Evolutionary conservation across 2,888 invertebrate species (phyloP).

Genomic region (Mayetiola destructor): DNA sequence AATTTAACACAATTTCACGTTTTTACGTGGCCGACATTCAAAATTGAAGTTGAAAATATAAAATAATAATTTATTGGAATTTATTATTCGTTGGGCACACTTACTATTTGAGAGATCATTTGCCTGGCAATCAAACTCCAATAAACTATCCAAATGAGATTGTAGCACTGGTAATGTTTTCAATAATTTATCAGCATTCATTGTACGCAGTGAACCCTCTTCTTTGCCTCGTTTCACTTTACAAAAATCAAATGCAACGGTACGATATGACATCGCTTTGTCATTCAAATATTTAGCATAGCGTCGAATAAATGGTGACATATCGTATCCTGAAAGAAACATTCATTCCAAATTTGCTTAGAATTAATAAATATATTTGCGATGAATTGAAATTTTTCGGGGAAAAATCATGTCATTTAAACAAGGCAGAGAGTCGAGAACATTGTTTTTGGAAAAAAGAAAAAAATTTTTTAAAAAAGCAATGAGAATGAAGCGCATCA

Average conservation of each 20-base stretch:
- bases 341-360: not conserved
- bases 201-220: slow-evolving; percentile 89
- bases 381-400: not conserved
- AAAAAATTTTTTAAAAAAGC: too few relatives aligned
- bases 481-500: too few relatives aligned
- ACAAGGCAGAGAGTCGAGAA: not conserved
- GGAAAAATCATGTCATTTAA: not conserved
- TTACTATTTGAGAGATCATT: slow-evolving; percentile 85
- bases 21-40: not conserved
- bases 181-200: slow-evolving; percentile 92
- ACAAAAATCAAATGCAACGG: slow-evolving; percentile 99
- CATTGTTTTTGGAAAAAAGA: not conserved
- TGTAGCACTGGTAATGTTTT: slow-evolving; percentile 94
- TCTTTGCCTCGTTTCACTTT: slow-evolving; percentile 99
- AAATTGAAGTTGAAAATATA: not conserved
- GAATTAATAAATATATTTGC: not conserved
- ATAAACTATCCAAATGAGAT: slow-evolving; percentile 82
- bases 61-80: not conserved
- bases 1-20: not conserved
- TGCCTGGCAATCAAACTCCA: slow-evolving; percentile 94
- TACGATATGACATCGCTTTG: slow-evolving; percentile 95
- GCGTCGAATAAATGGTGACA: slow-evolving; percentile 97
- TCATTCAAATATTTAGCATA: slow-evolving; percentile 99
- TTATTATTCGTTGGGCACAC: slow-evolving; percentile 26
- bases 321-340: slow-evolving; percentile 77